Evolutionary conservation across 2,113 vertebrate species (phyloP).

Genomic region (Ahaetulla prasina): DNA sequence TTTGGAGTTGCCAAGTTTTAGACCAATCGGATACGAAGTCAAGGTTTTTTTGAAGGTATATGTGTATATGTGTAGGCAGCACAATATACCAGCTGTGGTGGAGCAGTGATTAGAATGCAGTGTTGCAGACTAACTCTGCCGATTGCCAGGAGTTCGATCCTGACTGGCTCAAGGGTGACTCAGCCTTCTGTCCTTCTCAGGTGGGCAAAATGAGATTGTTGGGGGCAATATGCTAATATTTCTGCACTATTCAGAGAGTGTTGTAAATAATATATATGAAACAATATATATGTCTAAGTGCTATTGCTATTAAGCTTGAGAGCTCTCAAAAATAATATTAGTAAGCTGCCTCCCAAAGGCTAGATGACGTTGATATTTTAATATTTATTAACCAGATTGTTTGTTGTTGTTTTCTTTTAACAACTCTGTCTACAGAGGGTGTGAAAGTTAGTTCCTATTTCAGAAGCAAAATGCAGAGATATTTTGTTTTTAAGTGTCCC

Average conservation of each 20-base stretch:
- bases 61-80: neutral
- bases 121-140: neutral
- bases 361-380: constrained; percentile 35
- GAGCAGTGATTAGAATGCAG: neutral
- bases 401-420: constrained; percentile 3
- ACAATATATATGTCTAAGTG: neutral
- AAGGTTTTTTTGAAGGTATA: too few relatives aligned
- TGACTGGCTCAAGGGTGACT: neutral
- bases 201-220: neutral
- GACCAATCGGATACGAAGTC: too few relatives aligned
- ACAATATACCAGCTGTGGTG: neutral
- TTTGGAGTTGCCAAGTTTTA: too few relatives aligned
- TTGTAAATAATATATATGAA: neutral
- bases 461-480: constrained; percentile 55
- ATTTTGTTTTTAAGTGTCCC: constrained; percentile 60
- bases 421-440: constrained; percentile 46
- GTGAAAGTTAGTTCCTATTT: constrained; percentile 48
- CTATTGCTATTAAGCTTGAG: neutral
- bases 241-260: neutral
- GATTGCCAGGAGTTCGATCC: neutral
- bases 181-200: too few relatives aligned
- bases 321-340: constrained; percentile 16
- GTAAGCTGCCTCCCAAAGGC: constrained; percentile 25
- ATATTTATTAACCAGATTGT: constrained; percentile 49
- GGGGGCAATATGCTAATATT: neutral